Evolutionary conservation across 1,140 invertebrate genomes (phyloP).

Genomic region (Scylla paramamosain): DNA sequence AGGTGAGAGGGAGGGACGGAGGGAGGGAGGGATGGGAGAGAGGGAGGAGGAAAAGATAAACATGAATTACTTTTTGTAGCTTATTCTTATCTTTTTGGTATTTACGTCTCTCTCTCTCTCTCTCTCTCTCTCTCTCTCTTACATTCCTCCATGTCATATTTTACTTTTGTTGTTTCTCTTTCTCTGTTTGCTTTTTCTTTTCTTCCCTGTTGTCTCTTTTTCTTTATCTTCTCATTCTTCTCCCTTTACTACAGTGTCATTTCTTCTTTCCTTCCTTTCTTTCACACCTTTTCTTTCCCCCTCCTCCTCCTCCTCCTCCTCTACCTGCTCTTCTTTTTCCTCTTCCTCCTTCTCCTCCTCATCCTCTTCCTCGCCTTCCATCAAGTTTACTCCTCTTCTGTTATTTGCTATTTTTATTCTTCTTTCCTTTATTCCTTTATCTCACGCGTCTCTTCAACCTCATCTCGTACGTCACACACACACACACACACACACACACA

Average conservation of each 20-base stretch:
- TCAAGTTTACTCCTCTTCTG: not conserved
- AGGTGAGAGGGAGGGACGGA: not conserved
- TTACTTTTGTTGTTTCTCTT: not conserved
- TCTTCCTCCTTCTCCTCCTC: not conserved
- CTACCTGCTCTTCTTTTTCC: not conserved
- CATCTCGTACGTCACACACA: not conserved
- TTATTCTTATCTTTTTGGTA: not conserved
- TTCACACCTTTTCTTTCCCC: not conserved
- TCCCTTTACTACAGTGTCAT: not conserved
- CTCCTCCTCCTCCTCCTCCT: not conserved
- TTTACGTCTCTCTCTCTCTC: not conserved
- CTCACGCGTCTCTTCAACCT: not conserved
- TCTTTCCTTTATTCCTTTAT: not conserved
- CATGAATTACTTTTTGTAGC: not conserved
- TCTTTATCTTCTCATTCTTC: not conserved
- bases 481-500: conserved; percentile 12
- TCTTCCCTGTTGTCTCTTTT: not conserved
- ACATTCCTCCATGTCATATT: not conserved
- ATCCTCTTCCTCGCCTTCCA: not conserved
- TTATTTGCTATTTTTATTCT: too few species aligned
- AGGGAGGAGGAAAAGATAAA: not conserved
- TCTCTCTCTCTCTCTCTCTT: not conserved
- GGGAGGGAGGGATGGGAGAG: not conserved
- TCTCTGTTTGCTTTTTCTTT: not conserved
- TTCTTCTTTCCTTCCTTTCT: not conserved